Evolutionary conservation across 2,797 vertebrate species (phyloP).

Genomic region (Lemur catta): DNA sequence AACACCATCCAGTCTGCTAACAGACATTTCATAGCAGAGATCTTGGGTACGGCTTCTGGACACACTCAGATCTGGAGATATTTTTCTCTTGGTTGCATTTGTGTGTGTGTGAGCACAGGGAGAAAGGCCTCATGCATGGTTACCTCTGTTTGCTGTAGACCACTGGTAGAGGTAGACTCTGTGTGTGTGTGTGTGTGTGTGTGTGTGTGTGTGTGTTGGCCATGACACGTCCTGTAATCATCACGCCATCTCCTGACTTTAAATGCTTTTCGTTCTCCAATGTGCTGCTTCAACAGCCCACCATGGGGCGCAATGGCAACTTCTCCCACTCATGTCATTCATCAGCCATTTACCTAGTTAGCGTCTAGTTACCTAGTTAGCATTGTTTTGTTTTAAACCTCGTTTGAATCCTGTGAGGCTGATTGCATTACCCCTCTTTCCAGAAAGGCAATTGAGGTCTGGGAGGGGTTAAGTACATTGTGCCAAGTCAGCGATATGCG

Average conservation of each 20-base stretch:
- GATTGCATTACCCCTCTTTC: neutral
- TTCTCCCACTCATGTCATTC: neutral
- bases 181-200: neutral
- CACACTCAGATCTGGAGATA: neutral
- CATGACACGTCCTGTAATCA: neutral
- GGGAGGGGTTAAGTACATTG: neutral
- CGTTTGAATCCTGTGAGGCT: neutral
- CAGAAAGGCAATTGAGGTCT: neutral
- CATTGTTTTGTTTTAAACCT: neutral
- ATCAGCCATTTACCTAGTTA: no score
- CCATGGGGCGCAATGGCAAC: neutral
- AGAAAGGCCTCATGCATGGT: neutral
- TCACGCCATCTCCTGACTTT: neutral
- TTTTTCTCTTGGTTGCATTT: neutral
- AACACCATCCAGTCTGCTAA: neutral
- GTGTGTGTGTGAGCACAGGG: neutral
- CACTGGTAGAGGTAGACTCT: neutral
- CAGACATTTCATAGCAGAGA: neutral
- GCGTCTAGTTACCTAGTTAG: neutral
- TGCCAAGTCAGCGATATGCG: fast-evolving
- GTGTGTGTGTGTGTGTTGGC: neutral
- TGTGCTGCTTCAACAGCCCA: neutral
- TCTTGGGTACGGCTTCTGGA: neutral
- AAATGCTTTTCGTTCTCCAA: fast-evolving
- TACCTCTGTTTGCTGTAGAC: neutral